phyloP scores from a whole-genome alignment of 1,140 invertebrate species.

The Sycobia sp. region DNA sequence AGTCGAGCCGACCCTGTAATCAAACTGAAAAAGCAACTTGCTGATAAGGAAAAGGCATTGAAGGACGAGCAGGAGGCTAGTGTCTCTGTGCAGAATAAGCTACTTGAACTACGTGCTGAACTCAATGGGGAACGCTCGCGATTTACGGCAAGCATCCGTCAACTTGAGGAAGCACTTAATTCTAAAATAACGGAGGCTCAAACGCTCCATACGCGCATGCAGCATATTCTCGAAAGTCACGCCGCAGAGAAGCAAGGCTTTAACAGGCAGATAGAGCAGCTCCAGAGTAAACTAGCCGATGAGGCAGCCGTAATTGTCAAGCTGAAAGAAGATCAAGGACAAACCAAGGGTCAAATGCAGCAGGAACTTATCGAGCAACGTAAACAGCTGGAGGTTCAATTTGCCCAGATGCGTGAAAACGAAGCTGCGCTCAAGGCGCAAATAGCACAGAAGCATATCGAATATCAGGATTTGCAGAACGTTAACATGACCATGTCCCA shows the following conservation, averaged over 20 bases:
- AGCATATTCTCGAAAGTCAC: slow-evolving; percentile 67
- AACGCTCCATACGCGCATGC: slow-evolving; percentile 66
- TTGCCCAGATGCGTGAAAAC: slow-evolving; percentile 58
- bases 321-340: slow-evolving; percentile 64
- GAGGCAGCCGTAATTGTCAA: slow-evolving; percentile 64
- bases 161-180: slow-evolving; percentile 65
- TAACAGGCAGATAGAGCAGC: slow-evolving; percentile 59
- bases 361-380: slow-evolving; percentile 60
- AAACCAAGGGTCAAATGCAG: slow-evolving; percentile 60
- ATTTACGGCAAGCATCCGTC: slow-evolving; percentile 62
- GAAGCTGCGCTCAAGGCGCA: slow-evolving; percentile 61
- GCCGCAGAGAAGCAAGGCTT: slow-evolving; percentile 62
- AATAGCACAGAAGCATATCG: slow-evolving; percentile 61
- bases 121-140: slow-evolving; percentile 70
- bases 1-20: slow-evolving; percentile 83
- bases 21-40: slow-evolving; percentile 83
- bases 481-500: slow-evolving; percentile 56
- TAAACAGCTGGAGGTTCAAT: slow-evolving; percentile 63
- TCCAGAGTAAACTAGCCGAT: slow-evolving; percentile 67
- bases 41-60: slow-evolving; percentile 78
- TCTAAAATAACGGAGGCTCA: slow-evolving; percentile 64
- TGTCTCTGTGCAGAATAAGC: slow-evolving; percentile 71
- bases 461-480: slow-evolving; percentile 61
- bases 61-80: slow-evolving; percentile 74
- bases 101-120: slow-evolving; percentile 78